phyloP scores from a whole-genome alignment of 2,113 vertebrate species.

The Hyla sarda region DNA sequence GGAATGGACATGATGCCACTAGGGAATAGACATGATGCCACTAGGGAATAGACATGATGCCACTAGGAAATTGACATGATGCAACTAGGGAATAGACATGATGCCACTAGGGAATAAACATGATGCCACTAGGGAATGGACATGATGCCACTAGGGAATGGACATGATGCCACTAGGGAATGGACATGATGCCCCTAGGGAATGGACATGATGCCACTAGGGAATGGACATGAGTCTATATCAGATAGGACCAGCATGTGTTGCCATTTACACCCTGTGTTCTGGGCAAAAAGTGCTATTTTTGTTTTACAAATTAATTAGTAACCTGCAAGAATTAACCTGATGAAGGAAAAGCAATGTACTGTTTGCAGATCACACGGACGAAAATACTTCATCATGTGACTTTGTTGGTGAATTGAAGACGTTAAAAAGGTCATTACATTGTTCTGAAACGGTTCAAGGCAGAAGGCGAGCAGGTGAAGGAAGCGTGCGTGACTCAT shows the following conservation, averaged over 20 bases:
- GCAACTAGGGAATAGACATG: no score
- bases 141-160: no score
- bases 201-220: not conserved
- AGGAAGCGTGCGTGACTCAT: conserved; percentile 6
- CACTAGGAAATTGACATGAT: no score
- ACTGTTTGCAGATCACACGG: conserved; percentile 66
- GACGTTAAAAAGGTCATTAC: conserved; percentile 59
- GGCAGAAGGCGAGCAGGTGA: not conserved
- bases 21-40: no score
- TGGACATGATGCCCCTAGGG: no score
- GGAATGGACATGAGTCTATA: not conserved
- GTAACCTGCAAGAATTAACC: conserved; percentile 68
- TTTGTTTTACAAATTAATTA: conserved; percentile 65
- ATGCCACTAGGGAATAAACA: no score
- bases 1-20: no score
- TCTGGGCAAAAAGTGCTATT: no score
- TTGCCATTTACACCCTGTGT: not conserved
- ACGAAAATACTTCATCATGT: conserved; percentile 62
- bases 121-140: no score
- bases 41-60: no score
- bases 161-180: no score
- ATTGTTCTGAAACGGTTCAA: conserved; percentile 61
- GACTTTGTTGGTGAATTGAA: conserved; percentile 64
- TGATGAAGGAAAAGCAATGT: conserved; percentile 66
- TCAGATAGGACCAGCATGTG: not conserved